A percentile compares a stretch with the other conserved stretches of the same genome.
phyloP scores from a whole-genome alignment of 1,140 invertebrate genomes.

The Macrobrachium rosenbergii region DNA sequence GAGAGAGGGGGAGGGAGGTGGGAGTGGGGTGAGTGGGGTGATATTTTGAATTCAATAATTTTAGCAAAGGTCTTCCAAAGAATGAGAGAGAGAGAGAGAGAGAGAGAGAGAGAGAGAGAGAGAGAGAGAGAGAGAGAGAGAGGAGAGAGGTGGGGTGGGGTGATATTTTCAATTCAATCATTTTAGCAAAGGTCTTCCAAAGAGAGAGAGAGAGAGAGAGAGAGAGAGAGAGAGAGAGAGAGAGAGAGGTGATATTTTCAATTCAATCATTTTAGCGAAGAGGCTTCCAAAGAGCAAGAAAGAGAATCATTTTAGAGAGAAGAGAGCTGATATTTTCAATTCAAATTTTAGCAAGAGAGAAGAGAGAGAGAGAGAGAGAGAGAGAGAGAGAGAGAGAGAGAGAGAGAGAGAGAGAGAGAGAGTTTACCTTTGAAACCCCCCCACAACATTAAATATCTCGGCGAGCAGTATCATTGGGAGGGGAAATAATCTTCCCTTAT shows the following conservation, averaged over 20 bases:
- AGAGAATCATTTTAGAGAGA: too few relatives aligned
- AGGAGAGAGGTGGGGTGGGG: too few relatives aligned
- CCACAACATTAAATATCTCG: too few relatives aligned
- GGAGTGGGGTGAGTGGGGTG: too few relatives aligned
- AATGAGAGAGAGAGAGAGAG: background rate
- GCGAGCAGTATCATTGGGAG: background rate
- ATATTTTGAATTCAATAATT: too few relatives aligned
- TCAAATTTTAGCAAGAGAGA: background rate
- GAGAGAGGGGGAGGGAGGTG: background rate
- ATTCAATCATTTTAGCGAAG: too few relatives aligned
- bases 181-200: background rate
- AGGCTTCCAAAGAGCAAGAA: too few relatives aligned
- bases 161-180: background rate
- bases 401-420: constrained; percentile 14
- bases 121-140: too few relatives aligned
- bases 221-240: constrained; percentile 1
- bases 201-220: background rate
- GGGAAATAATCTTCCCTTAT: background rate
- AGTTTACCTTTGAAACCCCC: too few relatives aligned
- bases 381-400: constrained; percentile 20
- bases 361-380: background rate
- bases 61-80: too few relatives aligned
- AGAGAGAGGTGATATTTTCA: background rate
- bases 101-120: constrained; percentile 15
- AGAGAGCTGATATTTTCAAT: too few relatives aligned